Base-by-base conservation (phyloP, 2,888 invertebrate species). In the Tipula vernalis region DNA sequence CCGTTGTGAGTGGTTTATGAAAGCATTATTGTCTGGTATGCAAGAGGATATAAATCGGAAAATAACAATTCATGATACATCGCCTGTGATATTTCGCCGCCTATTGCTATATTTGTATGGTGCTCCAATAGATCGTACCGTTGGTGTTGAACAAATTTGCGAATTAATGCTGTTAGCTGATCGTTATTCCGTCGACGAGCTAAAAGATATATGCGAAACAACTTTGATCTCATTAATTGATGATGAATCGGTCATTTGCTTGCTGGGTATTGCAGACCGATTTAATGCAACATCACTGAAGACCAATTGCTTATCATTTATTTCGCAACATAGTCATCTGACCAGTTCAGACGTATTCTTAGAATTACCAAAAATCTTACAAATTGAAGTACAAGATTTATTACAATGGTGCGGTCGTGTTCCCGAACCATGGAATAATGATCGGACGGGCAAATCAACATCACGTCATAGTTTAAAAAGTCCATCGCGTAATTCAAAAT, bases 21-120 rank as follows among this genome's bases (percentile, higher is more conserved):
- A 95, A 88, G 95, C 95, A 0, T 90, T 95, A 15, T 92, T 94
- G 84, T 95, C 94, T 86, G 95, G 95, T 86, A 95, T 95, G 95
- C 92, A 94, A 89, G 95, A 95, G 91, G 93, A 94, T 36, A 95
- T 95, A 88, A 94, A 94, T 89, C 94, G 93, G 94, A 57, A 85
- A 47, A 95, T 95, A 87, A 92, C 94, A 13, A 93, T 95, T 87
- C 94, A 94, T 88, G 95, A 95, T 89, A 94, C 94, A 47, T 93
- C 93, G 87, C 94, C 94, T 13, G 92, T 92, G 86, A 91, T 95
- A 88, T 95, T 95, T 90, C 91, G 92, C 85, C 92, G 94, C 87
- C 93, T 95, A 89, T 90, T 95, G 88, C 92, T 94, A 88, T 95
- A 94, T 90, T 90, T 95, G 86, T 95, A 95, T 90, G 93, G 94